These are phyloP conservation scores for Aelia acuminata DNA, from an alignment of 2,888 invertebrate species.

Conservation along the genomic window DNA sequence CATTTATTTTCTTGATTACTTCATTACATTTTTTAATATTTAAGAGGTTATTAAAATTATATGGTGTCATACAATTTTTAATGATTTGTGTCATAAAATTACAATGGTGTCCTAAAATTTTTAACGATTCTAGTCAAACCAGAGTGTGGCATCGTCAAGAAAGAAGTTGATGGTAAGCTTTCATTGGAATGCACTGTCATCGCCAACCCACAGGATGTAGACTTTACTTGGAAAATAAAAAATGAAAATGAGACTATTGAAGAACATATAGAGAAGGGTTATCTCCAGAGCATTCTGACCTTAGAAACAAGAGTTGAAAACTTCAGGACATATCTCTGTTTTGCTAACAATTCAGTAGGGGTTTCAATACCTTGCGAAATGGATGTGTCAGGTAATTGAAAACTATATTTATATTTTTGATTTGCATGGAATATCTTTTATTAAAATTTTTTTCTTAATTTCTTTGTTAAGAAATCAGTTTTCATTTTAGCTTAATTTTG, in stretches of 20 bases:
- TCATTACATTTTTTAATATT: not conserved
- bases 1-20: not conserved
- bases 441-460: not conserved
- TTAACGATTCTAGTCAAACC: slow-evolving; percentile 79
- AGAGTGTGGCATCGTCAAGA: slow-evolving; percentile 84
- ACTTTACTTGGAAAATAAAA: slow-evolving; percentile 88
- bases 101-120: no score
- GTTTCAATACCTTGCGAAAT: slow-evolving; percentile 73
- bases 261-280: slow-evolving; percentile 71
- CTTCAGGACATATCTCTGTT: slow-evolving; percentile 85
- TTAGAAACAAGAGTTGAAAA: slow-evolving; percentile 76
- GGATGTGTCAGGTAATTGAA: slow-evolving; percentile 71
- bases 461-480: not conserved
- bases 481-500: not conserved
- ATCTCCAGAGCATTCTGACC: slow-evolving; percentile 75
- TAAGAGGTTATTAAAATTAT: not conserved
- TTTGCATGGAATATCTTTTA: not conserved
- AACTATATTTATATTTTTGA: not conserved
- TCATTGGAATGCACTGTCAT: slow-evolving; percentile 84
- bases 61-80: slow-evolving; percentile 53
- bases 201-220: slow-evolving; percentile 84
- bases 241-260: slow-evolving; percentile 84
- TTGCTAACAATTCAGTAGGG: slow-evolving; percentile 88
- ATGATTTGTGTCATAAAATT: no score
- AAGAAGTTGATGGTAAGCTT: slow-evolving; percentile 80